phyloP scores from a whole-genome alignment of 2,888 invertebrate species.

The Harpalus rubripes region DNA sequence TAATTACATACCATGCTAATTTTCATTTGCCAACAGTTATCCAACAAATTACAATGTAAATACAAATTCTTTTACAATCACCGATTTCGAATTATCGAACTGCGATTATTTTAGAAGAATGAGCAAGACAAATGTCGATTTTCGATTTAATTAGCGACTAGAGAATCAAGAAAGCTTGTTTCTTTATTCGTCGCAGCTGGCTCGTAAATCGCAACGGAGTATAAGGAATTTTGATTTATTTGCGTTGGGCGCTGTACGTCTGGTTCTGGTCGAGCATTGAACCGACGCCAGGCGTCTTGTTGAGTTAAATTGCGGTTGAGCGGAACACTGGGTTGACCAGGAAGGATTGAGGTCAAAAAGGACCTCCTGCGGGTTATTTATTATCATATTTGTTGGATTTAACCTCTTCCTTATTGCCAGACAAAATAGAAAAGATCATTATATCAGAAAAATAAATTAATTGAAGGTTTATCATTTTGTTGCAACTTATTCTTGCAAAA shows the following conservation, averaged over 20 bases:
- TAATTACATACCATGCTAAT: not conserved
- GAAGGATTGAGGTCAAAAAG: not conserved
- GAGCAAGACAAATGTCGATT: constrained; percentile 6
- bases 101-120: constrained; percentile 1
- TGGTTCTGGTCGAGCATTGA: constrained; percentile 37
- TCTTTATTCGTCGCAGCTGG: constrained; percentile 39
- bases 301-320: not conserved
- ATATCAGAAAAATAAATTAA: not conserved
- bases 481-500: too few species aligned
- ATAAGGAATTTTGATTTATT: constrained; percentile 59
- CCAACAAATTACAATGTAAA: constrained; percentile 21
- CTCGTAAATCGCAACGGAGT: constrained; percentile 35
- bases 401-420: not conserved
- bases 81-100: not conserved
- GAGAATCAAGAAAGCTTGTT: constrained; percentile 22
- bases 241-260: constrained; percentile 42
- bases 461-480: too few species aligned
- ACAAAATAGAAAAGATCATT: not conserved
- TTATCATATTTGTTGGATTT: not conserved
- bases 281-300: constrained; percentile 15
- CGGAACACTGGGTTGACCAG: not conserved
- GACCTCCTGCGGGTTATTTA: constrained; percentile 1
- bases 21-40: constrained; percentile 2
- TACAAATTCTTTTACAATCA: not conserved
- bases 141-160: constrained; percentile 28